Evolutionary conservation across 2,888 invertebrate species (phyloP).

Genomic region (Epistrophe grossulariae): DNA sequence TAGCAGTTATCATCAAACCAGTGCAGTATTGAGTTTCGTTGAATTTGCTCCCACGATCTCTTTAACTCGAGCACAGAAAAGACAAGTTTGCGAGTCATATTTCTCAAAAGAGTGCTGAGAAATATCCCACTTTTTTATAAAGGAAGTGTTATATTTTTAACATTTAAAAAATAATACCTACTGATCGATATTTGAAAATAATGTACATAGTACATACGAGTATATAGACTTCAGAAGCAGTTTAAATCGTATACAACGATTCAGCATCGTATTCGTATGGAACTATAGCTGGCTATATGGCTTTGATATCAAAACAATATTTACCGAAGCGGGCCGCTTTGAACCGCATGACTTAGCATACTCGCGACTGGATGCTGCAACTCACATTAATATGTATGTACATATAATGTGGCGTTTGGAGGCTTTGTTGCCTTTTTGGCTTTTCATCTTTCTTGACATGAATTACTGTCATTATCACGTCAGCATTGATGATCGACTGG

Average conservation of each 20-base stretch:
- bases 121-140: constrained; percentile 13
- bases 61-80: background rate
- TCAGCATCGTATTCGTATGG: constrained; percentile 4
- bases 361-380: constrained; percentile 37
- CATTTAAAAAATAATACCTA: background rate
- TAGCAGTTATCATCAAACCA: constrained; percentile 37
- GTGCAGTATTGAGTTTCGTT: constrained; percentile 63
- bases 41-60: constrained; percentile 71
- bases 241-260: constrained; percentile 13
- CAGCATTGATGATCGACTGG: constrained; percentile 74
- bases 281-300: constrained; percentile 19
- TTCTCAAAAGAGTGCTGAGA: constrained; percentile 30
- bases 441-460: constrained; percentile 72
- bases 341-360: constrained; percentile 70
- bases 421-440: constrained; percentile 64
- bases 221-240: constrained; percentile 46
- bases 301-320: constrained; percentile 52
- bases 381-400: constrained; percentile 36
- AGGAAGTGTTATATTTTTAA: background rate
- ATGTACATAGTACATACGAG: background rate
- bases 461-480: constrained; percentile 75
- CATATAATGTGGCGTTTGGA: constrained; percentile 44
- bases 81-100: constrained; percentile 62
- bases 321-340: constrained; percentile 63
- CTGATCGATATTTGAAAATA: constrained; percentile 20